These are phyloP conservation scores for Fulica atra DNA, from an alignment of 2,113 vertebrate species.

Conservation along the genomic window DNA sequence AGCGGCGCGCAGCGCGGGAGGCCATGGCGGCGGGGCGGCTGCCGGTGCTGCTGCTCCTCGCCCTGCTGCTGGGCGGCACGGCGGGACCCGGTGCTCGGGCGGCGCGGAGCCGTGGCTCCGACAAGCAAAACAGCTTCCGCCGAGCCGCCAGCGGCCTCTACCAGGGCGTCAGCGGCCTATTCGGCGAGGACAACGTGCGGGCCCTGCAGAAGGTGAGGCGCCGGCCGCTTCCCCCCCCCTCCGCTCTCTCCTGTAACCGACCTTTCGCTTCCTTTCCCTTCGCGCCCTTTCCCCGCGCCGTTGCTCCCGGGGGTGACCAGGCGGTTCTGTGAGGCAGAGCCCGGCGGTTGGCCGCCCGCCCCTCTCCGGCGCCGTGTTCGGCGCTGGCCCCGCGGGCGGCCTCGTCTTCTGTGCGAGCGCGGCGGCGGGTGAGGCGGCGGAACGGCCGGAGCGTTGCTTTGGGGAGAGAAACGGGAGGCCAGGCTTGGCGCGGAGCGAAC, in stretches of 20 bases:
- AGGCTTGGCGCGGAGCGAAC: background rate
- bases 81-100: slow-evolving; percentile 68
- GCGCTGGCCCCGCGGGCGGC: background rate
- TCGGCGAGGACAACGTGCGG: slow-evolving; percentile 92
- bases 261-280: background rate
- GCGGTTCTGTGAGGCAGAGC: background rate
- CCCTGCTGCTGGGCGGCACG: slow-evolving; percentile 62
- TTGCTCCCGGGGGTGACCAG: background rate
- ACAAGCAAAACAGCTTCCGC: slow-evolving; percentile 86
- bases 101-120: slow-evolving; percentile 79
- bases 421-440: background rate
- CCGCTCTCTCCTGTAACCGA: background rate
- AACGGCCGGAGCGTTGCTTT: background rate
- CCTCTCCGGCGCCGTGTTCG: background rate
- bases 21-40: background rate
- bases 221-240: too few species aligned
- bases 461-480: background rate
- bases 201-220: slow-evolving; percentile 86
- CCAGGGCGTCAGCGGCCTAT: slow-evolving; percentile 85
- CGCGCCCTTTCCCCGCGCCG: background rate
- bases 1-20: background rate
- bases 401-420: background rate
- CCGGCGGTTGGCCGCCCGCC: background rate
- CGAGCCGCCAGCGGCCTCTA: slow-evolving; percentile 85
- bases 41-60: background rate